phyloP scores from a whole-genome alignment of 2,113 vertebrate species.

The Pseudorhombus dupliciocellatus region DNA sequence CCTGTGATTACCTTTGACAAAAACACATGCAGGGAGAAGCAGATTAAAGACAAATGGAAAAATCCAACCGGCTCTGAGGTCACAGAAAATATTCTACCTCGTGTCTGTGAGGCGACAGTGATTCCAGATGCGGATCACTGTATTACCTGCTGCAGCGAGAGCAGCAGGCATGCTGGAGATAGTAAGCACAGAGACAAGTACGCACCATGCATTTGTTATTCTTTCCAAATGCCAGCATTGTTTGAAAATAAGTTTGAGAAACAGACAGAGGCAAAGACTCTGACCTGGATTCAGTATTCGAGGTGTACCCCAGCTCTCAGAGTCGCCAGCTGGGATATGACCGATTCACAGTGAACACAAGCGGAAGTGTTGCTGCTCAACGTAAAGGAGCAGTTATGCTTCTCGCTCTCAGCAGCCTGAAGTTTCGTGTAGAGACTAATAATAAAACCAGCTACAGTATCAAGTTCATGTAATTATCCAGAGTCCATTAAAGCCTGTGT shows the following conservation, averaged over 20 bases:
- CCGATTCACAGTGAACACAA: neutral
- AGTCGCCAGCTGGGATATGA: neutral
- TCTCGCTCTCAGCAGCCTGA: neutral
- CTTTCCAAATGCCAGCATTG: constrained; percentile 51
- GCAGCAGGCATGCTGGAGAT: constrained; percentile 54
- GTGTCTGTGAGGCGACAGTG: constrained; percentile 53
- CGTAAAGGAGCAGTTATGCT: neutral
- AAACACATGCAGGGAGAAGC: neutral
- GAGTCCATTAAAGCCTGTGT: neutral
- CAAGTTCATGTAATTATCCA: neutral
- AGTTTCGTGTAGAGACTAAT: neutral
- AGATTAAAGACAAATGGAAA: constrained; percentile 27
- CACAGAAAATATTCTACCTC: constrained; percentile 46
- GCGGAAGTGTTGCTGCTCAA: neutral
- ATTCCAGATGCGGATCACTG: constrained; percentile 40
- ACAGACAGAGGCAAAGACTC: neutral
- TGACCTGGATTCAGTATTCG: neutral
- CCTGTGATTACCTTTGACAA: constrained; percentile 1
- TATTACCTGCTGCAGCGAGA: constrained; percentile 47
- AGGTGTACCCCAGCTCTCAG: neutral
- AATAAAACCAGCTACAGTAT: neutral
- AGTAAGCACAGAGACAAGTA: constrained; percentile 58
- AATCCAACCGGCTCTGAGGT: constrained; percentile 34
- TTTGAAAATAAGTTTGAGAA: neutral
- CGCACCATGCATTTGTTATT: constrained; percentile 35